These are phyloP conservation scores for Bursaphelenchus okinawaensis DNA, from an alignment of 2,888 invertebrate species.

Conservation along the genomic window DNA sequence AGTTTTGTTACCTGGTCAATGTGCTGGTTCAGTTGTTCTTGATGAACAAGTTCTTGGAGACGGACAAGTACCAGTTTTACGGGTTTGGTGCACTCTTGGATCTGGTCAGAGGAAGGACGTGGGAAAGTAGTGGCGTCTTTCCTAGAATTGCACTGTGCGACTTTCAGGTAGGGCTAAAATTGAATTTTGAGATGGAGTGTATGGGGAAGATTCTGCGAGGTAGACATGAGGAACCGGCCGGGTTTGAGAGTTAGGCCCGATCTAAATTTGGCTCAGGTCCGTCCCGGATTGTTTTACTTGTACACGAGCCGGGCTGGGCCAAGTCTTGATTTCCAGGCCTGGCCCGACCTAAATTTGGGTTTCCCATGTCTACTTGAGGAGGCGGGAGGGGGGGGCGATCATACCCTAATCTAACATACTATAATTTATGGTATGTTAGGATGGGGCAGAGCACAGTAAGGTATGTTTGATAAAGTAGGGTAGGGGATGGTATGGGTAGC, in stretches of 20 bases:
- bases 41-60: conserved; percentile 53
- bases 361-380: too few relatives aligned
- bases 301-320: too few relatives aligned
- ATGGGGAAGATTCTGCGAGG: neutral
- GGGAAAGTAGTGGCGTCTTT: conserved; percentile 54
- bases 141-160: conserved; percentile 53
- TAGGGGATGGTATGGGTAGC: too few relatives aligned
- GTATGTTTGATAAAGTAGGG: too few relatives aligned
- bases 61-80: conserved; percentile 48
- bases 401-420: too few relatives aligned
- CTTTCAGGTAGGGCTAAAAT: conserved; percentile 40
- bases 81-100: conserved; percentile 54
- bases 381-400: too few relatives aligned
- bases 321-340: too few relatives aligned
- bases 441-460: too few relatives aligned
- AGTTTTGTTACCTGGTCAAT: conserved; percentile 54
- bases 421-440: too few relatives aligned
- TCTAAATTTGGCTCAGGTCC: neutral
- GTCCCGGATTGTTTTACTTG: neutral
- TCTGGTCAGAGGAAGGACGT: conserved; percentile 50
- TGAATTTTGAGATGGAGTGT: neutral
- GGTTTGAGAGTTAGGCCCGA: neutral
- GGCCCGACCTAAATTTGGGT: too few relatives aligned
- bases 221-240: too few relatives aligned
- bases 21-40: conserved; percentile 50